Percentiles rank a stretch among this genome's conserved stretches.
phyloP scores from a whole-genome alignment of 2,797 vertebrate species.

The Rhynchonycteris naso region DNA sequence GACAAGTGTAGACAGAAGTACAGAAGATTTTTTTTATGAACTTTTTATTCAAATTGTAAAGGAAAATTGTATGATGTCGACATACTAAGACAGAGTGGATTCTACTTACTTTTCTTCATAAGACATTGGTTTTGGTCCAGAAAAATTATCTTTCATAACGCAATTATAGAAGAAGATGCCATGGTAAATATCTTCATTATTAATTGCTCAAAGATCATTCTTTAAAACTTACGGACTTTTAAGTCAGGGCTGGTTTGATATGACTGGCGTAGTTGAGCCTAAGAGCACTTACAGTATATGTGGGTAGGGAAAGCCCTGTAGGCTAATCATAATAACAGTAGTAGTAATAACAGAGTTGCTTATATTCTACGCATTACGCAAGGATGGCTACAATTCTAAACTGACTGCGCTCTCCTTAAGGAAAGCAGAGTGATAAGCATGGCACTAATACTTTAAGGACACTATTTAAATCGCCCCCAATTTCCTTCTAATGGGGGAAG shows the following conservation, averaged over 20 bases:
- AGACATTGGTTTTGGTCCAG: background rate
- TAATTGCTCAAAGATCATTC: background rate
- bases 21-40: background rate
- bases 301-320: background rate
- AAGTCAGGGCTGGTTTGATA: background rate
- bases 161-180: background rate
- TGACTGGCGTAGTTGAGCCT: background rate
- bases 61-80: background rate
- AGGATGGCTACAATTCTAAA: background rate
- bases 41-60: background rate
- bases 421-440: background rate
- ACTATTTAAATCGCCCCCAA: background rate
- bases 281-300: background rate
- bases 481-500: background rate
- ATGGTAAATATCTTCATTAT: background rate
- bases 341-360: background rate
- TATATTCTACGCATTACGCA: background rate
- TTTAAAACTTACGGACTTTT: background rate
- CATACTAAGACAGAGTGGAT: background rate
- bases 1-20: background rate
- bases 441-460: background rate
- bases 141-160: background rate
- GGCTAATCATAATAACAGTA: background rate
- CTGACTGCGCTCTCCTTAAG: background rate
- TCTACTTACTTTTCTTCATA: conserved; percentile 30